A percentile compares a stretch with the other conserved stretches of the same genome.
These are phyloP conservation scores for Pachyuromys duprasi DNA, from an alignment of 2,797 vertebrate genomes.

Conservation along the genomic window DNA sequence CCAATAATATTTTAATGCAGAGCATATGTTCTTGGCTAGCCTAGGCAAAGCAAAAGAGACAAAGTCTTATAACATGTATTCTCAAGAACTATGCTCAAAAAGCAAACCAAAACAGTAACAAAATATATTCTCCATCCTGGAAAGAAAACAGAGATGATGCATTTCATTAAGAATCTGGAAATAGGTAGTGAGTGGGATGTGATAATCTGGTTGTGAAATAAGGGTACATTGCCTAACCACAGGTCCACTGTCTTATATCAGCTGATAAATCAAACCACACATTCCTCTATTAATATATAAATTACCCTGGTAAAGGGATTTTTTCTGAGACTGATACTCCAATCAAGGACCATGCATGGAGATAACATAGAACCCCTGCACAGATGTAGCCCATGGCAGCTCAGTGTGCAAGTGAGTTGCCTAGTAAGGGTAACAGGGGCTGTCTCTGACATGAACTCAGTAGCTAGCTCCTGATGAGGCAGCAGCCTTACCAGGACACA, in stretches of 20 bases:
- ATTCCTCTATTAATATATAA: not conserved
- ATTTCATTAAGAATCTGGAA: conserved; percentile 34
- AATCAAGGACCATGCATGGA: too few relatives aligned
- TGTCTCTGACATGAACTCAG: too few relatives aligned
- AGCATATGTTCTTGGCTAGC: conserved; percentile 72
- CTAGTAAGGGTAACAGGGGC: too few relatives aligned
- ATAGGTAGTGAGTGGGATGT: conserved; percentile 55
- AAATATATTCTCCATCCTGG: not conserved
- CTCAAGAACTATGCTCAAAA: conserved; percentile 59
- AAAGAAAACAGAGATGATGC: conserved; percentile 55
- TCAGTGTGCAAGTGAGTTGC: too few relatives aligned
- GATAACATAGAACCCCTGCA: too few relatives aligned
- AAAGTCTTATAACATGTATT: conserved; percentile 53
- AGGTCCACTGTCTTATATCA: conserved; percentile 17
- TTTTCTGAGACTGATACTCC: too few relatives aligned
- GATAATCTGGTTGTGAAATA: not conserved
- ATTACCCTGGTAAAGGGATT: too few relatives aligned
- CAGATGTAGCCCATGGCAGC: too few relatives aligned
- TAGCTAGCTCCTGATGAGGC: too few relatives aligned
- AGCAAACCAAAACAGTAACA: not conserved
- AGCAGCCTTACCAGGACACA: too few relatives aligned
- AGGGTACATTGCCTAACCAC: conserved; percentile 30
- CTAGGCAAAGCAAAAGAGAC: conserved; percentile 66
- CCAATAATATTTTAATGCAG: conserved; percentile 68
- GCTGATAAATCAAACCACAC: conserved; percentile 69